phyloP scores from a whole-genome alignment of 2,797 vertebrate species.

The Tenualosa thibaudeaui region DNA sequence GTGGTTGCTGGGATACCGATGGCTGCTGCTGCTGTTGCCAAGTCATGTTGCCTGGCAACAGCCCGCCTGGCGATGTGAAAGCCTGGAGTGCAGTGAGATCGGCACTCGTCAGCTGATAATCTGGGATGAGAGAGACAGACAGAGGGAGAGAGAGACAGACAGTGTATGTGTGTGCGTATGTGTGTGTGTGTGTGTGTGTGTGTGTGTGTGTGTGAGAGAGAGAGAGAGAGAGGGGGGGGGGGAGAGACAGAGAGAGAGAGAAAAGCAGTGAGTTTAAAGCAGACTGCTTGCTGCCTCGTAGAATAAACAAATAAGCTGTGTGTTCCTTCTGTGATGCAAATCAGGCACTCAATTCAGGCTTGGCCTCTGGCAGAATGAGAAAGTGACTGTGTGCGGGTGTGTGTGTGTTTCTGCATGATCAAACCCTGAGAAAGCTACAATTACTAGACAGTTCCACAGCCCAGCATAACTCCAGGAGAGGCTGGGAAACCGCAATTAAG shows the following conservation, averaged over 20 bases:
- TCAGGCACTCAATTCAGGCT: background rate
- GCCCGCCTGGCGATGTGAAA: slow-evolving; percentile 85
- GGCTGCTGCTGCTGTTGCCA: slow-evolving; percentile 91
- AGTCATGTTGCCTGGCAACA: slow-evolving; percentile 91
- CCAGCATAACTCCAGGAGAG: background rate
- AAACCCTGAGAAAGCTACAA: background rate
- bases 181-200: too few relatives aligned
- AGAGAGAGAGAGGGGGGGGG: background rate
- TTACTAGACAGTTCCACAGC: background rate
- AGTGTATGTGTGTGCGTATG: background rate
- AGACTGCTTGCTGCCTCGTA: background rate
- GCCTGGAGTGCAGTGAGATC: slow-evolving; percentile 92
- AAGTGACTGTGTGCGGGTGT: background rate
- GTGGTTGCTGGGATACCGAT: slow-evolving; percentile 81
- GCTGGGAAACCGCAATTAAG: background rate
- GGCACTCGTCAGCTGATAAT: slow-evolving; percentile 95
- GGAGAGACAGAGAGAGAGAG: too few relatives aligned
- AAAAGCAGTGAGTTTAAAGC: background rate
- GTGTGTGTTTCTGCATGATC: background rate
- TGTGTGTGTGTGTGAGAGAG: background rate
- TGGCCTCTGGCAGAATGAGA: background rate
- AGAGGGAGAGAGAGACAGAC: slow-evolving; percentile 32
- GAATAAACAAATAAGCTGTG: background rate
- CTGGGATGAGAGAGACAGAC: slow-evolving; percentile 68
- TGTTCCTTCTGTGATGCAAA: background rate